Evolutionary conservation across 2,797 vertebrate species (phyloP), one percentile per base, ranked within the genome.

Genomic region (Hypotaenidia okinawae): DNA sequence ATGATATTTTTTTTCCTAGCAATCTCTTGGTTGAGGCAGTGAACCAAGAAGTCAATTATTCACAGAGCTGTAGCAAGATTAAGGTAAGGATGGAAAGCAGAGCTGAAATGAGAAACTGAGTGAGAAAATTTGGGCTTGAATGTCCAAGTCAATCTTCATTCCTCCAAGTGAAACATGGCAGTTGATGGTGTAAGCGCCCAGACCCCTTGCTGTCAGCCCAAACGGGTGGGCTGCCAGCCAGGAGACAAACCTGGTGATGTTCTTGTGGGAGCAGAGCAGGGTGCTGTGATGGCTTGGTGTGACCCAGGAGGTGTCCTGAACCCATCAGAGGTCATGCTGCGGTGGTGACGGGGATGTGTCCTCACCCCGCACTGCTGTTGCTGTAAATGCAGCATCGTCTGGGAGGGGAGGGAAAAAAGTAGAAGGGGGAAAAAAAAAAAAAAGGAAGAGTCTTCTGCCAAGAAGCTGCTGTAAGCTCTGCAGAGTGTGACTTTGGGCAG

Each of bases 11-110:
- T 94, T 95, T 87, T 87, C 18, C 70, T 90, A 95, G 74, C 84
- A 89, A 95, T 92, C 86, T 94, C 90, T 97, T 95, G 81, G 72
- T 95, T 96, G 92, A 96, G 94, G 93, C 92, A 95, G 86, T 89
- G 94, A 94, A 97, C 94, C 94, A 94, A 93, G 64, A 91, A 95
- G 85, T 69, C 95, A 95, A 51, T 96, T 96, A 93, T 92, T 92
- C 90, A 83, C 81, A 95, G 94, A 92, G 52, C 88, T 92, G 43
- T 93, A 95, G 90, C 78, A 80, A 94, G 89, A 84, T 95, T 81
- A 95, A 96, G 94, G 95, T 95, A 89, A 91, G 70, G 70, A 87
- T 41, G 41, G 87, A 84, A 95, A 93, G 74, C 76, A 87, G 76
- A 93, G 13, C 35, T 28, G 49, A 84, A 88, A 79, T 37, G 52